Evolutionary conservation across 2,113 vertebrate genomes (phyloP).

Genomic region (Semnornis frantzii): DNA sequence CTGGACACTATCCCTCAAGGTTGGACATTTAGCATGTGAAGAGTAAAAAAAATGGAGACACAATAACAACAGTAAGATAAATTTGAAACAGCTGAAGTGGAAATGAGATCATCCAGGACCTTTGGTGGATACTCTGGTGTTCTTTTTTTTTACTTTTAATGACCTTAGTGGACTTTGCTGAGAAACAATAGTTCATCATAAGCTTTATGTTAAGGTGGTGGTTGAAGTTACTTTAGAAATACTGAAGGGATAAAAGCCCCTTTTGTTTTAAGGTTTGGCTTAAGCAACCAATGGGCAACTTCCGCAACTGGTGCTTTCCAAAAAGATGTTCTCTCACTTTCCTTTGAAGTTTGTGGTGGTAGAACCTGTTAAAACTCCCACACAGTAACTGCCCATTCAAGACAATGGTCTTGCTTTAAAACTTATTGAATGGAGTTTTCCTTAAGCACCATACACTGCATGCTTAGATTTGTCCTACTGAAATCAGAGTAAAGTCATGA

Average conservation of each 20-base stretch:
- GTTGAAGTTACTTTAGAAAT: conserved; percentile 17
- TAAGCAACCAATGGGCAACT: background rate
- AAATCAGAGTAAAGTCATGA: background rate
- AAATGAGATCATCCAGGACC: conserved; percentile 58
- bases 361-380: background rate
- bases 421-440: background rate
- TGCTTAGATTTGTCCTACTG: background rate
- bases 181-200: conserved; percentile 48
- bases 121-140: background rate
- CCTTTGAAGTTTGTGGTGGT: background rate
- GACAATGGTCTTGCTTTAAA: background rate
- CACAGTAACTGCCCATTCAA: background rate
- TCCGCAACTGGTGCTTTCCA: background rate
- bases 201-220: conserved; percentile 44
- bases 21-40: conserved; percentile 35
- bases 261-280: conserved; percentile 17
- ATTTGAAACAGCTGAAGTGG: conserved; percentile 62
- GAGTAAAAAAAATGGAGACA: conserved; percentile 23
- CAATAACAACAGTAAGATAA: conserved; percentile 43
- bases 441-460: background rate
- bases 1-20: conserved; percentile 47
- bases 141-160: background rate
- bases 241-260: background rate
- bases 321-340: background rate
- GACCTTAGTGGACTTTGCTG: conserved; percentile 8